Evolutionary conservation across 2,888 invertebrate genomes (phyloP).

Genomic region (Rhagium mordax): DNA sequence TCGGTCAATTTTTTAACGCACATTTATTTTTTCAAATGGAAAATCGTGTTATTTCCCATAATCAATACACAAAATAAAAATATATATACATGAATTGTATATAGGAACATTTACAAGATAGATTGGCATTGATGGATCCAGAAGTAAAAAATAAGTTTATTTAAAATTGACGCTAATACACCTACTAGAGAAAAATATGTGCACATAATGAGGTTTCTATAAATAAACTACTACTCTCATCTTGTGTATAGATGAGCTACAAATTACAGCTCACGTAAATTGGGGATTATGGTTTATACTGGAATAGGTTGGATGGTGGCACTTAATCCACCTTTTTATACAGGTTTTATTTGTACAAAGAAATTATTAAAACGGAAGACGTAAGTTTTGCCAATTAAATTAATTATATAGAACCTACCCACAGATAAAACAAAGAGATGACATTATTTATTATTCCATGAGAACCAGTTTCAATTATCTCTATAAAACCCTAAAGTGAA

Average conservation of each 20-base stretch:
- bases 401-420: neutral
- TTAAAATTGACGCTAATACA: neutral
- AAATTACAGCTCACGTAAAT: constrained; percentile 12
- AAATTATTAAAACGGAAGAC: neutral
- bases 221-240: neutral
- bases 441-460: neutral
- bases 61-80: no score
- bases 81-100: no score
- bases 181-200: neutral
- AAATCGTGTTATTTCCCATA: no score
- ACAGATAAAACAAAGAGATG: neutral
- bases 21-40: no score
- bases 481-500: no score
- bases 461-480: no score
- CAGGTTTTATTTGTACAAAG: neutral
- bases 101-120: no score
- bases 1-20: no score
- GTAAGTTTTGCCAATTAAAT: neutral
- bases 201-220: neutral
- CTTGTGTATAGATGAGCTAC: constrained; percentile 12
- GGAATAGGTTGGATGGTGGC: neutral
- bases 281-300: neutral
- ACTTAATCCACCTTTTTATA: neutral
- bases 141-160: no score
- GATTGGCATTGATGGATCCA: no score